Conservation (phyloP, 1,140 invertebrate species). For the Drosophila takahashii region DNA sequence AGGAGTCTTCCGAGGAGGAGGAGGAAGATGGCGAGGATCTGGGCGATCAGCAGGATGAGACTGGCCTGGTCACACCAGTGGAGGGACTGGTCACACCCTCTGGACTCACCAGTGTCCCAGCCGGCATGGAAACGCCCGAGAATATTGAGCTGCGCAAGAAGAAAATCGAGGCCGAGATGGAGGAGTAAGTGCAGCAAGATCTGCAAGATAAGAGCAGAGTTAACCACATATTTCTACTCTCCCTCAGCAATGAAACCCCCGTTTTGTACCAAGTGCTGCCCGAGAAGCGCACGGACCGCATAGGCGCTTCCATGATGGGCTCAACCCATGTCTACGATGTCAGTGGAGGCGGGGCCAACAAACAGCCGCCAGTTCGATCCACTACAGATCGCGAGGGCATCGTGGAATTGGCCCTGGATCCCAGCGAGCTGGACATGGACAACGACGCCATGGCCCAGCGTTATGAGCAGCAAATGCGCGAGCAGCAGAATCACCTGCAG, state of each 20-base stretch:
- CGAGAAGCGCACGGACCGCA: constrained; percentile 95
- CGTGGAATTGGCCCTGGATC: constrained; percentile 98
- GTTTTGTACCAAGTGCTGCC: constrained; percentile 96
- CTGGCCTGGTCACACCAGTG: constrained; percentile 91
- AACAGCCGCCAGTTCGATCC: constrained; percentile 82
- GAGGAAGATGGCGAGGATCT: constrained; percentile 91
- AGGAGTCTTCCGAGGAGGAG: constrained; percentile 95
- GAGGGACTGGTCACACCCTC: constrained; percentile 97
- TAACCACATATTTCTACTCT: constrained; percentile 27
- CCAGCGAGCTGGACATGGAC: constrained; percentile 98
- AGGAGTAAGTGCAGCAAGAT: constrained; percentile 88
- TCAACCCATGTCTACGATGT: constrained; percentile 99
- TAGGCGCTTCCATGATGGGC: constrained; percentile 98
- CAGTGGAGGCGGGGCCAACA: constrained; percentile 72
- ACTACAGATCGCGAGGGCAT: constrained; percentile 87
- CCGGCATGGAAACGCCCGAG: constrained; percentile 98
- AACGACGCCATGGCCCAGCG: constrained; percentile 97
- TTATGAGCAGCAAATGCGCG: constrained; percentile 98
- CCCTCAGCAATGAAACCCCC: constrained; percentile 92
- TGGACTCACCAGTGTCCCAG: constrained; percentile 96
- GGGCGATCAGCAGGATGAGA: constrained; percentile 88
- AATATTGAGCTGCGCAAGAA: constrained; percentile 99
- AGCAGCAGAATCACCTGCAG: constrained; percentile 94
- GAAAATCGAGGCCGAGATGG: constrained; percentile 98
- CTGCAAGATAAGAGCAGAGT: not conserved